Evolutionary conservation across 1,140 invertebrate species (phyloP), one percentile per base, ranked within the genome.

Genomic region (Drosophila trapezifrons): DNA sequence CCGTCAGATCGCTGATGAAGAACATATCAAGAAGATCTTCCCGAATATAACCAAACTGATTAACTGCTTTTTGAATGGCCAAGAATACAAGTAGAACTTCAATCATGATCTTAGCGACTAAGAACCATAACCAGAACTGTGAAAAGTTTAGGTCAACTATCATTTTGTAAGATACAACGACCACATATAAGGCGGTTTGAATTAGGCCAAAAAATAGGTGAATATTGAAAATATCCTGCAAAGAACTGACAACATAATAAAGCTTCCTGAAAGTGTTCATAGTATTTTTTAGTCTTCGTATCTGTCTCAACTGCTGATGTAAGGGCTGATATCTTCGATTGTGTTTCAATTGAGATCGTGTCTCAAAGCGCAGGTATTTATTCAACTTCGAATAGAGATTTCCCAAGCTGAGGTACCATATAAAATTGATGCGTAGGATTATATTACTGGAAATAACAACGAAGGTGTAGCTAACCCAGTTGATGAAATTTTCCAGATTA

Each of bases 401-500:
- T 0, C 64, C 76, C 32, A 84, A 17, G 25, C 76, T 84, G 0
- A 85, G 60, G 25, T 80, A 80, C 25, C 35, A 60, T 17, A 85
- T 29, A 13, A 74, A 69, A 17, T 38, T 59, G 4, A 74, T 25
- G 12, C 77, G n/a, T 9, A 62, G 7, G 0, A 84, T 49, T 22
- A 73, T 51, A 17, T 46, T 40, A 2, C 29, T 32, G 15, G 37
- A 38, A 0, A 70, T 15, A 2, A 8, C 37, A 0, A 46, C 8
- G 27, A 67, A 43, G 7, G 37, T 20, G 6, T 62, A 59, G 12
- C 35, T 27, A 0, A 37, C 0, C 12, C 38, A 43, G 1, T 0
- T 15, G 0, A 70, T 25, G 0, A 57, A 4, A 32, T 29, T 38
- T n/a, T 54, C 2, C 9, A 56, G 3, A 5, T 10, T 37, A 3